phyloP scores from a whole-genome alignment of 1,140 invertebrate species.

The Archivesica marissinica region DNA sequence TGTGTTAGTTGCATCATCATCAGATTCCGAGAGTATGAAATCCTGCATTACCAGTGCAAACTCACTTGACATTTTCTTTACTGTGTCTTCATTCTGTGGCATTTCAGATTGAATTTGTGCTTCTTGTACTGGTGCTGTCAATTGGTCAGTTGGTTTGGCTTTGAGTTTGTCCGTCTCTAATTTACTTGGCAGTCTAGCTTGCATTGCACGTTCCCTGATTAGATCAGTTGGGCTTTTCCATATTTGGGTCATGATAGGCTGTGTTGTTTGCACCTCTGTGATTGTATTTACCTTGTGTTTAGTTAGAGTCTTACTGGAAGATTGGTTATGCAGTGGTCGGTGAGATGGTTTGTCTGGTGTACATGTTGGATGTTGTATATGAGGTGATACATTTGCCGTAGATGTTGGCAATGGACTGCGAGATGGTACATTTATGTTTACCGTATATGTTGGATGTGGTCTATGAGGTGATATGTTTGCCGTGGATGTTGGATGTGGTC shows the following conservation, averaged over 20 bases:
- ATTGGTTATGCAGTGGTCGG: too few relatives aligned
- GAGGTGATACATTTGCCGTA: too few relatives aligned
- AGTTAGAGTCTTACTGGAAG: too few relatives aligned
- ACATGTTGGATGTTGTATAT: too few relatives aligned
- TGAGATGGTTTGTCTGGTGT: too few relatives aligned
- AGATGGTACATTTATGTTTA: too few relatives aligned
- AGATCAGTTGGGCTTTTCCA: not conserved
- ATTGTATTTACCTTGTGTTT: too few relatives aligned
- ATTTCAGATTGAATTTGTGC: not conserved
- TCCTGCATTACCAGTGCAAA: slow-evolving; percentile 13
- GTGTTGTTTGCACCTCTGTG: too few relatives aligned
- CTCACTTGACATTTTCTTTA: slow-evolving; percentile 4
- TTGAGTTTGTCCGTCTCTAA: not conserved
- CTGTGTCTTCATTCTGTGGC: not conserved
- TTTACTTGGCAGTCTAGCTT: not conserved
- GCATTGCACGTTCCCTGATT: not conserved
- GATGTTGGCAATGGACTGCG: too few relatives aligned
- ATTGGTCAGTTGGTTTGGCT: not conserved
- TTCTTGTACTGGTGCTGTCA: not conserved
- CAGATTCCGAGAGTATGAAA: not conserved
- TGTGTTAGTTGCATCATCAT: not conserved
- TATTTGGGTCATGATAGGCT: not conserved
- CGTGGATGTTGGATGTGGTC: not conserved
- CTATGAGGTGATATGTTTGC: too few relatives aligned
- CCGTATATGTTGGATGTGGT: too few relatives aligned